Conservation (phyloP, 37 sponge, comb jelly and placozoan genomes). For the Geodia barretti region DNA sequence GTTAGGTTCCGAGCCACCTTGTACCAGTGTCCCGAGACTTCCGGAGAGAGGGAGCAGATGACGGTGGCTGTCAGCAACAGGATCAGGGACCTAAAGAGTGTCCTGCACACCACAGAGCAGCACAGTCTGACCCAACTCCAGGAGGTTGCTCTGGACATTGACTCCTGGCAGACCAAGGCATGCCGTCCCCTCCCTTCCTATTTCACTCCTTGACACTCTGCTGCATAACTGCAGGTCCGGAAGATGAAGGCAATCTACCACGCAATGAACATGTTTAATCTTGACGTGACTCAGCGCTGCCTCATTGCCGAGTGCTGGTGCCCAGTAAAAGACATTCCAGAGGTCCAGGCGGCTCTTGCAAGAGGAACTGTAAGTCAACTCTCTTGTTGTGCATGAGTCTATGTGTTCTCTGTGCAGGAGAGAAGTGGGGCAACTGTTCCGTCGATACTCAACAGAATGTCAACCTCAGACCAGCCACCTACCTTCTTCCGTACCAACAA, state of each 20-base stretch:
- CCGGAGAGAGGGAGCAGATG: conserved; percentile 59
- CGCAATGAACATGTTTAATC: conserved; percentile 87
- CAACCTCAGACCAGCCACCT: conserved; percentile 56
- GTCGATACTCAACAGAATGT: conserved; percentile 78
- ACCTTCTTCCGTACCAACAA: conserved; percentile 78
- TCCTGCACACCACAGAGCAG: conserved; percentile 19
- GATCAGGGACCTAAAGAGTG: conserved; percentile 18
- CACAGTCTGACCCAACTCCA: conserved; percentile 62
- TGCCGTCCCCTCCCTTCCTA: not conserved
- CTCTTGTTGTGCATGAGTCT: no score
- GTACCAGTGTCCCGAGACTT: conserved; percentile 75
- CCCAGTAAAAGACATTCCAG: conserved; percentile 60
- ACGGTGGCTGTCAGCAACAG: conserved; percentile 42
- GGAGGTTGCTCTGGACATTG: conserved; percentile 48
- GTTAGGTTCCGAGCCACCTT: conserved; percentile 72
- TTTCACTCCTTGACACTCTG: not conserved
- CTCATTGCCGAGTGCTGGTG: conserved; percentile 93
- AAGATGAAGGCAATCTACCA: conserved; percentile 89
- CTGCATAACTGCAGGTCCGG: no score
- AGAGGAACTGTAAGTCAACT: conserved; percentile 74
- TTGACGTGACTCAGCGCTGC: conserved; percentile 73
- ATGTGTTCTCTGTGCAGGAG: conserved; percentile 46
- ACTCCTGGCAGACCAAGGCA: conserved; percentile 61
- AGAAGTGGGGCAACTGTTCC: conserved; percentile 62
- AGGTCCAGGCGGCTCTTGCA: conserved; percentile 68